These are phyloP conservation scores for Dryadula phaetusa DNA, from an alignment of 2,888 invertebrate genomes.

Conservation along the genomic window DNA sequence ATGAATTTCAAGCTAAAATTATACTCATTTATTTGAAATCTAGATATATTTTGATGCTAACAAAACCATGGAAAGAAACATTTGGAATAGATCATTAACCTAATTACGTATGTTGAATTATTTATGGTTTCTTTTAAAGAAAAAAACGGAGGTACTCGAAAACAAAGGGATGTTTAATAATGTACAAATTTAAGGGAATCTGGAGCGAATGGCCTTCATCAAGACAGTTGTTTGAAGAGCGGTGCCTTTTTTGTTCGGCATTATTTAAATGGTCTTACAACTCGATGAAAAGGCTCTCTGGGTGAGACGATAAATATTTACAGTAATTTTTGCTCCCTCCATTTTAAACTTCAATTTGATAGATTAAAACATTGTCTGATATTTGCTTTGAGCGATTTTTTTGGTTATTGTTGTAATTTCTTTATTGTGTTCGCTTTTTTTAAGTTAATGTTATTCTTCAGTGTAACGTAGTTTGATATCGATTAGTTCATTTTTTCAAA, in stretches of 20 bases:
- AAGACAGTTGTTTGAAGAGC: slow-evolving; percentile 41
- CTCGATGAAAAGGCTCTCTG: slow-evolving; percentile 35
- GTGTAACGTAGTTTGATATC: no score
- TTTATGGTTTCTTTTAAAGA: slow-evolving; percentile 31
- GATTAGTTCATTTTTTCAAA: neutral
- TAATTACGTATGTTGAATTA: slow-evolving; percentile 10
- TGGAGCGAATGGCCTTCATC: slow-evolving; percentile 46
- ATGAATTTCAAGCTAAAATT: slow-evolving; percentile 3
- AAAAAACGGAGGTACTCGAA: slow-evolving; percentile 31
- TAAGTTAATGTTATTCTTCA: neutral
- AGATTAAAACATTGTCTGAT: slow-evolving; percentile 25
- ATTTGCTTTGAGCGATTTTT: slow-evolving; percentile 4
- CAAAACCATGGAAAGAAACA: neutral
- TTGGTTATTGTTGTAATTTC: neutral
- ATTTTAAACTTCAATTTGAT: slow-evolving; percentile 28
- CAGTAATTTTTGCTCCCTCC: slow-evolving; percentile 33
- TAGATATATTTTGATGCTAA: neutral
- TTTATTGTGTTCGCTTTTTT: neutral
- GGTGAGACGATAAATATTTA: slow-evolving; percentile 38
- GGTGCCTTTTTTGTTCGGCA: slow-evolving; percentile 47
- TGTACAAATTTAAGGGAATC: slow-evolving; percentile 48
- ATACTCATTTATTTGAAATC: neutral
- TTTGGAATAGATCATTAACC: slow-evolving; percentile 1
- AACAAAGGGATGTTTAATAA: slow-evolving; percentile 47
- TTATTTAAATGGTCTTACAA: slow-evolving; percentile 40